Percentiles rank a stretch among this genome's conserved stretches.
Conservation (phyloP, 2,113 vertebrate genomes). For the Cettia cetti region DNA sequence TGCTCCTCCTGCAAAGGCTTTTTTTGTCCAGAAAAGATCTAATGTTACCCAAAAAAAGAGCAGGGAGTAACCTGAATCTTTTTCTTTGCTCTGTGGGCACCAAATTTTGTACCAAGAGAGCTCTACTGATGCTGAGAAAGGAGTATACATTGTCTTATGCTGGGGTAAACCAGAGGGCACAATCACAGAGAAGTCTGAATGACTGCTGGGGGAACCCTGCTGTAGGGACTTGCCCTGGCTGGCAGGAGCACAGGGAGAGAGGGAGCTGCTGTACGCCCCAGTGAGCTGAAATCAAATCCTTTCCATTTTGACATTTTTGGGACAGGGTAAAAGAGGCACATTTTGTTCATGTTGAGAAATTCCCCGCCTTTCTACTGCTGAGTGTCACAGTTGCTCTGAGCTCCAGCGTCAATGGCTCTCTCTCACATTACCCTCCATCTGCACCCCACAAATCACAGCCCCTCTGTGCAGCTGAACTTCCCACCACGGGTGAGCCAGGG, state of each 20-base stretch:
- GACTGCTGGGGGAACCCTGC: background rate
- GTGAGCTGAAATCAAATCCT: background rate
- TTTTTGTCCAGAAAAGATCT: background rate
- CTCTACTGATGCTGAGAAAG: background rate
- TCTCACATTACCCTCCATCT: fast-evolving
- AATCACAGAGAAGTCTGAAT: background rate
- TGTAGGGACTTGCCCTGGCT: background rate
- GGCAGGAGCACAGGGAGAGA: background rate
- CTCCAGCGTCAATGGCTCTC: background rate
- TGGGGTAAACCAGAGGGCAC: background rate
- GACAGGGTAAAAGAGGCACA: background rate
- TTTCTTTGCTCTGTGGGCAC: background rate
- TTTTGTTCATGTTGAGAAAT: background rate
- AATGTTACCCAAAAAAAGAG: background rate
- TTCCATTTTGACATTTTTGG: background rate
- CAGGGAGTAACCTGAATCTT: background rate
- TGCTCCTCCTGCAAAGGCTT: background rate
- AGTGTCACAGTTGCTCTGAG: background rate
- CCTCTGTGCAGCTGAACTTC: fast-evolving
- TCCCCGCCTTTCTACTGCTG: background rate
- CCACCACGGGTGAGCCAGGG: background rate
- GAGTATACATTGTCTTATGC: background rate
- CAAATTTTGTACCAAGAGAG: fast-evolving
- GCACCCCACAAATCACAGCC: background rate
- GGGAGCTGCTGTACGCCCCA: background rate